Conservation (phyloP, 2,888 invertebrate genomes). For the Meliscaeva auricollis region DNA sequence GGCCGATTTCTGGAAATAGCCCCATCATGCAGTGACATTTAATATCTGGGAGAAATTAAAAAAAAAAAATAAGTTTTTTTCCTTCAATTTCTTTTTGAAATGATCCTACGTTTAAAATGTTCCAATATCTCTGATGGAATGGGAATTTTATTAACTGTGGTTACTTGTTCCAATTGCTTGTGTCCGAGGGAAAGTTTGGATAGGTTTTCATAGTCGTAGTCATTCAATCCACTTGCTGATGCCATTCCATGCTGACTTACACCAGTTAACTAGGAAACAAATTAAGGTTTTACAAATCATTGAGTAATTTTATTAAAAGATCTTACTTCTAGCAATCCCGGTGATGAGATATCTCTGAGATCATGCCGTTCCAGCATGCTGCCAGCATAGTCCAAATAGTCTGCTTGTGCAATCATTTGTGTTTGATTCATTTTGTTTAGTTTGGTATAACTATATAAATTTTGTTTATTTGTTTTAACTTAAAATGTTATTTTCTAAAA, state of each 20-base stretch:
- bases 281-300: not conserved
- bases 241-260: slow-evolving; percentile 89
- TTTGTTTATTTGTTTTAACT: slow-evolving; percentile 25
- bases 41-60: slow-evolving; percentile 88
- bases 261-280: slow-evolving; percentile 86
- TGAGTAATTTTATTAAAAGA: too few relatives aligned
- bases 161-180: slow-evolving; percentile 90
- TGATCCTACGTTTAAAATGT: slow-evolving; percentile 93
- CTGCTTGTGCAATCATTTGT: slow-evolving; percentile 84
- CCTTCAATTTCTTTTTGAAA: too few relatives aligned
- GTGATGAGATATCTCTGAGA: slow-evolving; percentile 80
- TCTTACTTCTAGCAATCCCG: slow-evolving; percentile 82
- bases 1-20: slow-evolving; percentile 96
- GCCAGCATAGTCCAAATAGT: slow-evolving; percentile 91
- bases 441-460: too few relatives aligned
- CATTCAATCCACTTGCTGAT: slow-evolving; percentile 95
- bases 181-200: slow-evolving; percentile 89
- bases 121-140: slow-evolving; percentile 97
- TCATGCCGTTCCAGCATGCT: slow-evolving; percentile 91
- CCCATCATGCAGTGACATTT: slow-evolving; percentile 99
- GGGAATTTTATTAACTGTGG: slow-evolving; percentile 92
- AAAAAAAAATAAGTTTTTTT: not conserved
- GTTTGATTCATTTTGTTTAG: slow-evolving; percentile 78
- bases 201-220: slow-evolving; percentile 95
- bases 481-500: slow-evolving; percentile 3